Evolutionary conservation across 1,140 invertebrate genomes (phyloP).

Genomic region (Hyles euphorbiae): DNA sequence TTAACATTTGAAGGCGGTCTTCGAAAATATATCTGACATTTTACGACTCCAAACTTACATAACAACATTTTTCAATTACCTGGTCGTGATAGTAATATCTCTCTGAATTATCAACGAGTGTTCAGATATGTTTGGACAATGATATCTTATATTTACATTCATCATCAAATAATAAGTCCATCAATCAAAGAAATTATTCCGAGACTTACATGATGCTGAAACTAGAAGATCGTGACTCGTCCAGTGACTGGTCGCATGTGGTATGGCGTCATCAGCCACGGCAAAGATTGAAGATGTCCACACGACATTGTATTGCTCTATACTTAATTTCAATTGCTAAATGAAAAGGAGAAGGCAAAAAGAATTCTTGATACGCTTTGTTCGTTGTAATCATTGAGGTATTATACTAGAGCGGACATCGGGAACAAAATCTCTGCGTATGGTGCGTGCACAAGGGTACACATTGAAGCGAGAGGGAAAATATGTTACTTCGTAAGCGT

Average conservation of each 20-base stretch:
- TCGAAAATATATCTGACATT: slow-evolving; percentile 56
- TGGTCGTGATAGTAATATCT: slow-evolving; percentile 45
- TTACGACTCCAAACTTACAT: slow-evolving; percentile 41
- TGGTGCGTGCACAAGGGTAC: no score
- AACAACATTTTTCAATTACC: slow-evolving; percentile 59
- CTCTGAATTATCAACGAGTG: slow-evolving; percentile 38
- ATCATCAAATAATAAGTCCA: slow-evolving; percentile 54
- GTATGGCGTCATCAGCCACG: no score
- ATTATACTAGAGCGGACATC: no score
- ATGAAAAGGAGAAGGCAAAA: no score
- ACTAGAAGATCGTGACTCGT: slow-evolving; percentile 50
- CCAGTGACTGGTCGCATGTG: slow-evolving; percentile 26
- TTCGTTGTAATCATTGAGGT: no score
- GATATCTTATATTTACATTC: slow-evolving; percentile 39
- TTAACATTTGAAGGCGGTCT: slow-evolving; percentile 43
- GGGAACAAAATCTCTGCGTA: no score
- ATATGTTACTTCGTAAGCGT: no score
- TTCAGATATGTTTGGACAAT: slow-evolving; percentile 33
- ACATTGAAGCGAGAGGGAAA: no score
- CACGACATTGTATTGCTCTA: no score
- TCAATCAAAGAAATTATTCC: slow-evolving; percentile 52
- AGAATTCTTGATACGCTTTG: no score
- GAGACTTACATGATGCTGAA: slow-evolving; percentile 45
- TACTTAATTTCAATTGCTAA: no score
- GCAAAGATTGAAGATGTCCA: no score